Percentiles rank a stretch among this genome's conserved stretches.
Conservation (phyloP, 2,797 vertebrate genomes). For the Potorous gilbertii region DNA sequence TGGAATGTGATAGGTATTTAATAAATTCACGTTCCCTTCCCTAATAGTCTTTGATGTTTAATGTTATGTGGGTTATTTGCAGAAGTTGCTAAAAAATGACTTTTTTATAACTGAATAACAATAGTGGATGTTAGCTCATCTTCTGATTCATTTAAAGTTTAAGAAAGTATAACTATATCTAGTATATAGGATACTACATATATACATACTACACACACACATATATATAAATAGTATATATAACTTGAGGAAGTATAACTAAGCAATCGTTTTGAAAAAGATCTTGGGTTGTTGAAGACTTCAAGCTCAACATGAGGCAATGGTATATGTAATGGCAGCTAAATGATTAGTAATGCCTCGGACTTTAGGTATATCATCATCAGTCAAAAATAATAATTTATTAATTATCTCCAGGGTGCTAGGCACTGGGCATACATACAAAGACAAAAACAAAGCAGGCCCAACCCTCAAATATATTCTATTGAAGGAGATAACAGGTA, state of each 20-base stretch:
- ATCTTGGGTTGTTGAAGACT: not conserved
- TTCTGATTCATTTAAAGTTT: not conserved
- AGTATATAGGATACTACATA: no score
- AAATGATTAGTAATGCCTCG: not conserved
- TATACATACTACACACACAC: no score
- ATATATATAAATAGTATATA: no score
- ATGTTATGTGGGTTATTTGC: not conserved
- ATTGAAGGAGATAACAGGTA: not conserved
- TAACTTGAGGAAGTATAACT: not conserved
- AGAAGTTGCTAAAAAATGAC: not conserved
- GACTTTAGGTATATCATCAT: not conserved
- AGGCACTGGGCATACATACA: not conserved
- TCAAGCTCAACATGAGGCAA: not conserved
- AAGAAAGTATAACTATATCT: not conserved
- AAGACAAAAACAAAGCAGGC: not conserved
- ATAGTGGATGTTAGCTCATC: not conserved
- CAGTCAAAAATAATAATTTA: not conserved
- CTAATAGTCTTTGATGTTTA: not conserved
- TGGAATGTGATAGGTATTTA: not conserved
- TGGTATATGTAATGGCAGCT: not conserved
- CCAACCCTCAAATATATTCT: not conserved
- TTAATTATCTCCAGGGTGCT: not conserved
- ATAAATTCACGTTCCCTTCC: not conserved
- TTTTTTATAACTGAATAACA: not conserved
- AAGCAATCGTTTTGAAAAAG: not conserved